Base-by-base conservation (phyloP, 1,140 invertebrate species). In the Heliconius melpomene region DNA sequence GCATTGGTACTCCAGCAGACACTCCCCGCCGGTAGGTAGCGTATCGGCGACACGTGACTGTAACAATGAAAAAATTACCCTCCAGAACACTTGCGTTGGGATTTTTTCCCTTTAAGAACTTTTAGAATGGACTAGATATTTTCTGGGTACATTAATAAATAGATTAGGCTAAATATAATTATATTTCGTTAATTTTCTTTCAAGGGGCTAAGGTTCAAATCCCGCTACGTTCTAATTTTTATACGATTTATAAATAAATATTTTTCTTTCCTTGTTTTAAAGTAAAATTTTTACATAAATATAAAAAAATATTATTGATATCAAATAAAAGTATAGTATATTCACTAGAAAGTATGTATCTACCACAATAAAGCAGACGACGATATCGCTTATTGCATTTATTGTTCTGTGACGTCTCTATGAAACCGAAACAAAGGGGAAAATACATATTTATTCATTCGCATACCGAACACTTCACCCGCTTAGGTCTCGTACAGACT, bases 31-130 rank as follows among this genome's bases (percentile, higher is more conserved):
- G 16, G 23, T n/a, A 23, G 26, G 23, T n/a, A 23, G 23, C 20
- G 57, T 66, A 66, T 66, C 23, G 57, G 23, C 7, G 5, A 26
- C 57, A 66, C 57, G 57, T 66, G 57, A 66, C 57, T 66, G 23
- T 66, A 66, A 66, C 57, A 66, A 66, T 29, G 57, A 26, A 66
- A 66, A 66, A 66, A 66, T 13, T 66, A 66, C 13, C 23, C 57
- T 66, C 13, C 20, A 66, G 57, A 66, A 66, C 6, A 66, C 9
- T 66, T 13, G 11, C 26, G 57, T 11, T n/a, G 5, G 23, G 23
- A 26, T 66, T 66, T 66, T 66, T 66, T 23, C 2, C 8, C 54
- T 57, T 57, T 57, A 57, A 57, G 3, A 23, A 57, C 20, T 57
- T 57, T 57, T 57, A 52, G 50, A 18, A 18, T 57, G 3, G 6